phyloP scores from a whole-genome alignment of 2,797 vertebrate species.

The Mallotus villosus region DNA sequence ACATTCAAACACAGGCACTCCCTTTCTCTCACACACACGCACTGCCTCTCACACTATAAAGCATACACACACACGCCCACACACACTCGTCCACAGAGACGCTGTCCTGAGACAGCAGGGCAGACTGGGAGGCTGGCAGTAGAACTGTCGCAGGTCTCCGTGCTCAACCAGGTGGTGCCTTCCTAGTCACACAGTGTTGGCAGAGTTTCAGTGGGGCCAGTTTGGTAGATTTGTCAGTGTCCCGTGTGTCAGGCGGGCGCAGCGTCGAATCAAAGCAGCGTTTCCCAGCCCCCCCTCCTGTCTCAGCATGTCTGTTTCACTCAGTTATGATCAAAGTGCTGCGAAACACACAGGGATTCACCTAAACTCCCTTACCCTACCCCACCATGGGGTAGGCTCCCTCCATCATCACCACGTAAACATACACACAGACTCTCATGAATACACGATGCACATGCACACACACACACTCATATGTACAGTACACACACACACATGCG shows the following conservation, averaged over 20 bases:
- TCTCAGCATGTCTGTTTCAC: constrained; percentile 51
- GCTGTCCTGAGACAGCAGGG: background rate
- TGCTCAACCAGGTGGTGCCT: background rate
- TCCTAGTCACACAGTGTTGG: constrained; percentile 30
- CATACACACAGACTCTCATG: constrained; percentile 15
- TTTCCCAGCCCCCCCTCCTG: constrained; percentile 45
- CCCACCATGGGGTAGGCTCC: constrained; percentile 34
- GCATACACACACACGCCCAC: background rate
- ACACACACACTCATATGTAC: background rate
- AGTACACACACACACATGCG: background rate
- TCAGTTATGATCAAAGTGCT: constrained; percentile 64
- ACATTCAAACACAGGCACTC: background rate
- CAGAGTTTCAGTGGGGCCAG: constrained; percentile 18
- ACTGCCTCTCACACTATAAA: background rate
- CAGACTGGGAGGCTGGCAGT: background rate
- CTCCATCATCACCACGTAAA: constrained; percentile 60
- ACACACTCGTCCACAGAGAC: background rate
- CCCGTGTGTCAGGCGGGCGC: constrained; percentile 21
- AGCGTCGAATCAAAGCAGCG: constrained; percentile 56
- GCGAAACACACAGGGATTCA: constrained; percentile 52
- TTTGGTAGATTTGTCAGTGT: constrained; percentile 60
- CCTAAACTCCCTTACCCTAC: constrained; percentile 23
- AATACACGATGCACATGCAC: background rate
- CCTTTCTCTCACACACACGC: background rate
- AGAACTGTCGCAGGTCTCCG: background rate